Percentiles rank a stretch among this genome's conserved stretches.
These are phyloP conservation scores for Pocillopora verrucosa DNA, from an alignment of 64 coral and sea anemone species.

Conservation along the genomic window DNA sequence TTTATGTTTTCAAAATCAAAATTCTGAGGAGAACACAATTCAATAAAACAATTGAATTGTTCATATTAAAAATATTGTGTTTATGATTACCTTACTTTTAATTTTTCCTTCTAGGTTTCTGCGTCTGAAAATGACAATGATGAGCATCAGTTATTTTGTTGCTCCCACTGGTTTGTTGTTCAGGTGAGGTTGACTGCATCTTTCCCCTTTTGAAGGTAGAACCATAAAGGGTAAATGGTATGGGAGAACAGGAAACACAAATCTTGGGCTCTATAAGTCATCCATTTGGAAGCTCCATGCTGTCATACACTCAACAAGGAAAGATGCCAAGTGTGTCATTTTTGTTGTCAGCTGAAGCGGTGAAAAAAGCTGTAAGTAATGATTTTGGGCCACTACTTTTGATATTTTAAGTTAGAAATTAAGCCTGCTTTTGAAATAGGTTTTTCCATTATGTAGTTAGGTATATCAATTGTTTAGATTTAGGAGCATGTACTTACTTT, in stretches of 20 bases:
- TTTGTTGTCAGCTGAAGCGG: constrained; percentile 27
- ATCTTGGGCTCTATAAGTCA: constrained; percentile 19
- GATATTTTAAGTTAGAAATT: too few species aligned
- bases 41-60: too few species aligned
- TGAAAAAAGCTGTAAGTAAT: constrained; percentile 57
- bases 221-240: too few species aligned
- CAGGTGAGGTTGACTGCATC: constrained; percentile 56
- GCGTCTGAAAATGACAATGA: constrained; percentile 52
- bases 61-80: too few species aligned
- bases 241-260: constrained; percentile 47
- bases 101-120: constrained; percentile 25
- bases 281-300: constrained; percentile 45
- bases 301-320: constrained; percentile 29
- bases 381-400: background rate
- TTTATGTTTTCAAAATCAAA: too few species aligned
- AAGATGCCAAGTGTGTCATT: constrained; percentile 62
- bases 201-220: constrained; percentile 59
- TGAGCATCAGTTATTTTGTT: constrained; percentile 37
- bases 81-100: background rate
- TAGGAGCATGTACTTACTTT: too few species aligned
- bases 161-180: constrained; percentile 41
- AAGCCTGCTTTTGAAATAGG: background rate
- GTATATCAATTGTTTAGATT: too few species aligned
- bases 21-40: too few species aligned
- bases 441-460: background rate